Percentiles rank a stretch among this genome's conserved stretches.
These are phyloP conservation scores for Cantharis rufa DNA, from an alignment of 2,888 invertebrate genomes.

Conservation along the genomic window DNA sequence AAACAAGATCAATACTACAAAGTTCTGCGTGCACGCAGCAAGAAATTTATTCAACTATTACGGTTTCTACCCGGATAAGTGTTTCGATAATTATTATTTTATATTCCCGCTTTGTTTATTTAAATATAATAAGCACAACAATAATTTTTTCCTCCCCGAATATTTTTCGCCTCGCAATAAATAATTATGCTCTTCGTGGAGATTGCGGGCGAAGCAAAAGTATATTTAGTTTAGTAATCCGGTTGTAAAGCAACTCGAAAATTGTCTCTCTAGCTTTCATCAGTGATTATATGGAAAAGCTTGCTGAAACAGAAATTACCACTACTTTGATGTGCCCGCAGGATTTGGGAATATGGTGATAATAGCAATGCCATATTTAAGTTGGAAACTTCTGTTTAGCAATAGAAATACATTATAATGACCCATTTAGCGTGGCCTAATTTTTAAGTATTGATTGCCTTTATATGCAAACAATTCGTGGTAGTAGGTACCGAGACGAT, in stretches of 20 bases:
- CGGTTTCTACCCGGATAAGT: background rate
- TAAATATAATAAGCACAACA: background rate
- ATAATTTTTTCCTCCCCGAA: too few species aligned
- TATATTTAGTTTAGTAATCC: background rate
- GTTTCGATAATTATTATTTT: background rate
- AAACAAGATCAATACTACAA: slow-evolving; percentile 3
- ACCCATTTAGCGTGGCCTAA: slow-evolving; percentile 17
- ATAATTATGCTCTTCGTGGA: background rate
- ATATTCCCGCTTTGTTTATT: background rate
- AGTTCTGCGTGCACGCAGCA: slow-evolving; percentile 3
- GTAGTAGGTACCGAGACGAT: slow-evolving; percentile 16
- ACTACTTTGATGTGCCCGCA: slow-evolving; percentile 15
- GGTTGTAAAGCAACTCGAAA: background rate
- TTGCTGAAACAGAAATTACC: slow-evolving; percentile 5
- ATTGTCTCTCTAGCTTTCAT: background rate
- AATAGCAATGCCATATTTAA: background rate
- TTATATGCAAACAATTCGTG: slow-evolving; percentile 14
- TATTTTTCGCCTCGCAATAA: background rate
- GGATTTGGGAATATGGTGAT: slow-evolving; percentile 8
- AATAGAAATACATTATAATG: slow-evolving; percentile 8
- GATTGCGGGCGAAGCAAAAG: background rate
- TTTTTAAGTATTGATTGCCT: slow-evolving; percentile 21
- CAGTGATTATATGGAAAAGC: slow-evolving; percentile 7
- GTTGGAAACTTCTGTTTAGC: background rate
- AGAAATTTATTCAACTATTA: slow-evolving; percentile 1